Percentiles rank a stretch among this genome's conserved stretches.
phyloP scores from a whole-genome alignment of 2,113 vertebrate species.

The Pseudolaguvia tuberculata region DNA sequence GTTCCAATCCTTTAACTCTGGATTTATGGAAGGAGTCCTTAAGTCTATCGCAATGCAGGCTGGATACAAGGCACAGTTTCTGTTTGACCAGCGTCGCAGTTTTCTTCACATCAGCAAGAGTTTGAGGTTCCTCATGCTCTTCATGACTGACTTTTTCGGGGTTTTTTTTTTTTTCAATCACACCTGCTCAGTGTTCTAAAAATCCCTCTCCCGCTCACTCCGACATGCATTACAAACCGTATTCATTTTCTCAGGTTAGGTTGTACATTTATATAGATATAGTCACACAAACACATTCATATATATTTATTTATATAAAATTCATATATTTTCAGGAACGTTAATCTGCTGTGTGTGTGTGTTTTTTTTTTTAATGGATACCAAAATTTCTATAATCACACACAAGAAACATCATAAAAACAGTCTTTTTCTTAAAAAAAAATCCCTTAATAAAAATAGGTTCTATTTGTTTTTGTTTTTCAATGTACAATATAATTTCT shows the following conservation, averaged over 20 bases:
- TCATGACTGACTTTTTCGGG: conserved; percentile 8
- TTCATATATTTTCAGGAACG: conserved; percentile 75
- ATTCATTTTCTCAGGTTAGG: conserved; percentile 66
- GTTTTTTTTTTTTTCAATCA: conserved; percentile 2
- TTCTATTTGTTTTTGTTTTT: conserved; percentile 92
- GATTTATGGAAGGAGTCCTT: conserved; percentile 47
- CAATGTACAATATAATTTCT: conserved; percentile 96
- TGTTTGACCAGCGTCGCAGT: conserved; percentile 47
- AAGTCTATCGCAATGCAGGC: conserved; percentile 61
- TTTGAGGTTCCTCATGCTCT: conserved; percentile 28
- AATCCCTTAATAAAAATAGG: conserved; percentile 99
- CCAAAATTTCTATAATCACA: conserved; percentile 91
- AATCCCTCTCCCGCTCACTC: conserved; percentile 57
- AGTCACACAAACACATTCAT: conserved; percentile 62
- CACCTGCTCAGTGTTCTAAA: conserved; percentile 47
- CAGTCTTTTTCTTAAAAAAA: conserved; percentile 84
- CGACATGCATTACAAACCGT: conserved; percentile 68
- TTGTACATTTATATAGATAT: conserved; percentile 75
- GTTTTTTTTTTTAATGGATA: conserved; percentile 75
- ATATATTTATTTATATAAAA: conserved; percentile 55
- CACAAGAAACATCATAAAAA: conserved; percentile 73
- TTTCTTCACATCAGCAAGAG: conserved; percentile 44
- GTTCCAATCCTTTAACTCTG: conserved; percentile 45
- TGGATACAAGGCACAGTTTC: conserved; percentile 57
- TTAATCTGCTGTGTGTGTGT: conserved; percentile 70